Evolutionary conservation across 2,797 vertebrate genomes (phyloP), one percentile per base, ranked within the genome.

Genomic region (Sandelia bainsii): DNA sequence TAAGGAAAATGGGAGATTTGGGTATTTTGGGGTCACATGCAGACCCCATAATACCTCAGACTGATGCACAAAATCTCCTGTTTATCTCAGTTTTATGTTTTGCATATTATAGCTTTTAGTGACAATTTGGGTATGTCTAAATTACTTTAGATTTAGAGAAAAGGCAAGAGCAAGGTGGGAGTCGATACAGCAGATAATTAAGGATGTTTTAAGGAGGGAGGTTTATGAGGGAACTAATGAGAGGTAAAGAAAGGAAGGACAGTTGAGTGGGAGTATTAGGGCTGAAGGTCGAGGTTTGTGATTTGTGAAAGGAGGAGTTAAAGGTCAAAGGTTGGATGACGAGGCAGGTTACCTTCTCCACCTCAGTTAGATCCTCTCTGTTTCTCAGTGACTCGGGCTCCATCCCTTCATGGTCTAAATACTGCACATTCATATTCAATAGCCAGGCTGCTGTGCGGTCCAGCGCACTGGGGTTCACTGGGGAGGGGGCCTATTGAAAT

Each of bases 371-470:
- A 93, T 99, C 97, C 80, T 97, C 97, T 94, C 97, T 98, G 97
- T 94, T 96, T 95, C 96, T 96, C 94, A 97, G 97, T 94, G 95
- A 95, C 88, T 97, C 96, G 86, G 96, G 92, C 94, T 98, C 97
- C 95, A 93, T 93, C 90, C 94, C 94, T 94, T 97, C 97, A 93
- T 97, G 97, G 96, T 99, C 97, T 96, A 99, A 96, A 95, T 96
- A 97, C 92, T 98, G 97, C 93, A 97, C 95, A 93, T 99, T 99
- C 97, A 99, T 97, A 95, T 97, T 99, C 97, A 99, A 96, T 86
- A 99, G 96, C 98, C 98, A 99, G 92, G 98, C 98, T 79, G 98
- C 98, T 70, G 98, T 99, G 93, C 98, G 98, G 95, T 99, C 98
- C 97, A 99, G 92, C 90, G 97, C 97, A 96, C 96, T 99, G 94